Conservation (phyloP, 92 coral and sea anemone species). For the Porites cylindrica region DNA sequence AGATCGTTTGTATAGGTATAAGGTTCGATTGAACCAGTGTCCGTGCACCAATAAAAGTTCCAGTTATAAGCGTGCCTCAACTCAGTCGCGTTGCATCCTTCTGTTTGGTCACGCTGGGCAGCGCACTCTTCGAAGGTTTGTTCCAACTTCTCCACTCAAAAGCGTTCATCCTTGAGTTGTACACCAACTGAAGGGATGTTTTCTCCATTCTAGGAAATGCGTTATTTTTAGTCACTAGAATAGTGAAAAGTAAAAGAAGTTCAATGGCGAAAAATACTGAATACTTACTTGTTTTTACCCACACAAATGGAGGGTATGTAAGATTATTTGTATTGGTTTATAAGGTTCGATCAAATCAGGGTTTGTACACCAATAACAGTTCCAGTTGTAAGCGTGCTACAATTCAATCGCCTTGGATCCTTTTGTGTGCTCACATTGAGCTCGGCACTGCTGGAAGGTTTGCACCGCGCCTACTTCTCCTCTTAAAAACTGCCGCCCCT, state of each 20-base stretch:
- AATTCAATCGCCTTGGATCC: neutral
- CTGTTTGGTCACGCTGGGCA: neutral
- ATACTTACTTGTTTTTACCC: neutral
- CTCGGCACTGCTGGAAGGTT: neutral
- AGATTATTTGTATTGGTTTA: neutral
- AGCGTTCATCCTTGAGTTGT: neutral
- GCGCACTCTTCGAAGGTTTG: neutral
- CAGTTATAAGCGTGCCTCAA: neutral
- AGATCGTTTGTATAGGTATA: neutral
- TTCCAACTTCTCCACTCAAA: neutral
- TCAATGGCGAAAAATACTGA: too few species aligned
- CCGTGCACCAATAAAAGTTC: neutral
- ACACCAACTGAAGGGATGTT: neutral
- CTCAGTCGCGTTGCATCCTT: neutral
- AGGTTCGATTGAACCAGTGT: neutral
- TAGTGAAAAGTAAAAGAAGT: neutral
- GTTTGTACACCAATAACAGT: neutral
- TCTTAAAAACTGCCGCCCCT: neutral
- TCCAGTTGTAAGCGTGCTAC: neutral
- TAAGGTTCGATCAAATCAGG: neutral
- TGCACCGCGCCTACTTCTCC: neutral
- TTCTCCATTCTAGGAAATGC: neutral
- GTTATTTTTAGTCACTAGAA: neutral
- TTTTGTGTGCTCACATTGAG: neutral
- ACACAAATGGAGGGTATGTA: neutral